Conservation (phyloP, 2,113 vertebrate genomes). For the Motacilla tschutschensis region DNA sequence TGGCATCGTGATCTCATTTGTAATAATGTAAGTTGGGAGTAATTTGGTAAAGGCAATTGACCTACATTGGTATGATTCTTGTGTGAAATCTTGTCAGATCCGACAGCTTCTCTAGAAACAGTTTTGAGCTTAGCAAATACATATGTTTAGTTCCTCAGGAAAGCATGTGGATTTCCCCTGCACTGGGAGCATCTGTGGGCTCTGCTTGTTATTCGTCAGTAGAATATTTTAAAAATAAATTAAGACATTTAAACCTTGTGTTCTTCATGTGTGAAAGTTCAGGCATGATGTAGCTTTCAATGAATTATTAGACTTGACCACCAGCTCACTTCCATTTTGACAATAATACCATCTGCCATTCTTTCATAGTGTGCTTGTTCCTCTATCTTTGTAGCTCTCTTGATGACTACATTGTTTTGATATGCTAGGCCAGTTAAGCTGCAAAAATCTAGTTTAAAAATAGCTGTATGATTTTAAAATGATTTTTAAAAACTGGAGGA, state of each 20-base stretch:
- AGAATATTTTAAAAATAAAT: background rate
- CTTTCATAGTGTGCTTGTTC: background rate
- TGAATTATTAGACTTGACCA: background rate
- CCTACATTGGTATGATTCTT: background rate
- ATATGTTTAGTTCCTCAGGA: background rate
- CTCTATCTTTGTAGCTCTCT: slow-evolving; percentile 7
- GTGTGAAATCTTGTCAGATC: background rate
- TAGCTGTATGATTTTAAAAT: slow-evolving; percentile 40
- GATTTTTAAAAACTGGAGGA: slow-evolving; percentile 49
- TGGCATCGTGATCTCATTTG: background rate
- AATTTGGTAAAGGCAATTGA: background rate
- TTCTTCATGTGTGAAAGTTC: background rate
- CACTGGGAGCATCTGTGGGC: background rate
- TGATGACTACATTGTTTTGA: slow-evolving; percentile 59
- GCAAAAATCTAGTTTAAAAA: slow-evolving; percentile 53
- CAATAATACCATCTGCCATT: slow-evolving; percentile 37
- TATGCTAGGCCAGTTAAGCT: slow-evolving; percentile 35
- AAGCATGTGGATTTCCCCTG: background rate
- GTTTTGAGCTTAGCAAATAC: background rate
- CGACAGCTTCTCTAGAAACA: background rate
- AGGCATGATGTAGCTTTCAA: background rate
- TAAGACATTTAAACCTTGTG: background rate
- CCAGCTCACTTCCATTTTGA: slow-evolving; percentile 4
- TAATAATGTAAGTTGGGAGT: background rate
- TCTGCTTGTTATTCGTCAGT: background rate